Percentiles rank a stretch among this genome's conserved stretches.
These are phyloP conservation scores for Xylocopa sonorina DNA, from an alignment of 1,140 invertebrate genomes.

Conservation along the genomic window DNA sequence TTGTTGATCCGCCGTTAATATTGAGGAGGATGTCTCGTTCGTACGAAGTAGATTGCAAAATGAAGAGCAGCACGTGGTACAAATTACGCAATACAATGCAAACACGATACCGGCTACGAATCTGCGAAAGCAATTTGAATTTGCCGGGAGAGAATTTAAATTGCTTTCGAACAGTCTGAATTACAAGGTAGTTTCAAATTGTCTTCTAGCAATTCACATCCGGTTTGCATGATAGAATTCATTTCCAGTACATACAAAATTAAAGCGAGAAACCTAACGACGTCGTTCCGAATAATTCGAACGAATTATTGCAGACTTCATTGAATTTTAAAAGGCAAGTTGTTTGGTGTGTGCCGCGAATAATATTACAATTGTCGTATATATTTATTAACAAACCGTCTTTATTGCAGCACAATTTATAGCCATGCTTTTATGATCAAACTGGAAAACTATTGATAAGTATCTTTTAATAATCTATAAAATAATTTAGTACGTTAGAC, in stretches of 20 bases:
- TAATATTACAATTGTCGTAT: too few species aligned
- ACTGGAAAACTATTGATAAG: too few species aligned
- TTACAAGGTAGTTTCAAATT: conserved; percentile 60
- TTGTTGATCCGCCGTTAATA: conserved; percentile 6
- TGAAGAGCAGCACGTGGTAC: conserved; percentile 12
- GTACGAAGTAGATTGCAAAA: conserved; percentile 40
- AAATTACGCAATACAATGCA: conserved; percentile 29
- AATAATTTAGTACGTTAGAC: not conserved
- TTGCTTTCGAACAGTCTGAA: conserved; percentile 61
- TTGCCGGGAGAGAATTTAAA: conserved; percentile 64
- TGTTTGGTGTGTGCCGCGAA: too few species aligned
- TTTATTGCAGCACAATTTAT: too few species aligned
- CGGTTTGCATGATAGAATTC: conserved; percentile 56
- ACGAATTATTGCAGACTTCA: not conserved
- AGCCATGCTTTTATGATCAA: too few species aligned
- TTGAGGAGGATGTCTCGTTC: conserved; percentile 5
- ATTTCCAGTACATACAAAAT: conserved; percentile 44
- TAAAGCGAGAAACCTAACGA: conserved; percentile 18
- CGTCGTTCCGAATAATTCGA: not conserved
- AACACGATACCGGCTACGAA: conserved; percentile 55
- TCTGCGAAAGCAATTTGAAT: conserved; percentile 64
- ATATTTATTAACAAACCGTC: too few species aligned
- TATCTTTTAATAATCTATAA: not conserved
- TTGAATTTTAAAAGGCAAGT: not conserved
- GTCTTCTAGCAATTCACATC: conserved; percentile 60